These are phyloP conservation scores for Sterrhoptilus dennistouni DNA, from an alignment of 2,113 vertebrate genomes.

Conservation along the genomic window DNA sequence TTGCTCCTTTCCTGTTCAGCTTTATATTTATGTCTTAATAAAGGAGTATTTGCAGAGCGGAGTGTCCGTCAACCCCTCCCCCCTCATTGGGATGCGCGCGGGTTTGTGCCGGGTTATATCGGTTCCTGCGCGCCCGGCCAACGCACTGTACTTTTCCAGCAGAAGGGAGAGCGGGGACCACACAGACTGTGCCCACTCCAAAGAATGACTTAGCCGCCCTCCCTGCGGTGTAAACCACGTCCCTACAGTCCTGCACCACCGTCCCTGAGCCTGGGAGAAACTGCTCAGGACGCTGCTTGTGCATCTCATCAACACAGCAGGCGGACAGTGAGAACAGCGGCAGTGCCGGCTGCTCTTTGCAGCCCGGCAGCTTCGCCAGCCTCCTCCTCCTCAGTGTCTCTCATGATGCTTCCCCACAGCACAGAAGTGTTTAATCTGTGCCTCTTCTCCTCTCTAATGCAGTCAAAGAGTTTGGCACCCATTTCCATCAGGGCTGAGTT, in stretches of 20 bases:
- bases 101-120: slow-evolving; percentile 23
- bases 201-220: slow-evolving; percentile 54
- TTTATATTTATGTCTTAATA: slow-evolving; percentile 81
- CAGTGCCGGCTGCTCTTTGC: not conserved
- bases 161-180: slow-evolving; percentile 23
- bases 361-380: not conserved
- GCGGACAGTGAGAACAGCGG: not conserved
- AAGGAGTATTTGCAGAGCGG: slow-evolving; percentile 63
- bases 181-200: slow-evolving; percentile 51
- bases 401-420: not conserved
- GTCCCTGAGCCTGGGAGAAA: not conserved
- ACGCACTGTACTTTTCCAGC: slow-evolving; percentile 58
- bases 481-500: not conserved
- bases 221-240: not conserved
- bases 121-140: slow-evolving; percentile 25
- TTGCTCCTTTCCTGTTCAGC: slow-evolving; percentile 53
- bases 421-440: not conserved
- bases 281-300: not conserved
- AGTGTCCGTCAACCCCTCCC: slow-evolving; percentile 42
- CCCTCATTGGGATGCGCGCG: slow-evolving; percentile 49
- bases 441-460: not conserved
- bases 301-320: slow-evolving; percentile 20
- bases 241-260: not conserved
- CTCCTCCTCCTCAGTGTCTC: not conserved
- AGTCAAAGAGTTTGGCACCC: not conserved